Evolutionary conservation across 2,113 vertebrate species (phyloP).

Genomic region (Silurus asotus): DNA sequence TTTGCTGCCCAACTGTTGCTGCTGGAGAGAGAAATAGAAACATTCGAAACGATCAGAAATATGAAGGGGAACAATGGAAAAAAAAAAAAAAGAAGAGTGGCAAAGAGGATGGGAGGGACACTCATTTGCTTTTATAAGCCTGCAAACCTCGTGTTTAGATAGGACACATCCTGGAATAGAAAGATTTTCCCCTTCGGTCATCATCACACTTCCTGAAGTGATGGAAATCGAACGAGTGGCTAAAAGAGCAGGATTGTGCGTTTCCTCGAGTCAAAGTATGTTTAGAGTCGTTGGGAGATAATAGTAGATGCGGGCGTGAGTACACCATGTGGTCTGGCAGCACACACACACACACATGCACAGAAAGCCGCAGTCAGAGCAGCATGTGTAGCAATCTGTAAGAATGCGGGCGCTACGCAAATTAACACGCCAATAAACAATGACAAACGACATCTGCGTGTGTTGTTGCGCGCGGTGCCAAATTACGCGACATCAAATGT

Average conservation of each 20-base stretch:
- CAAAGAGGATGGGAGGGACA: slow-evolving; percentile 48
- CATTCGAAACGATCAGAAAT: not conserved
- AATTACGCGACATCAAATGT: slow-evolving; percentile 48
- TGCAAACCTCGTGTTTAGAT: slow-evolving; percentile 50
- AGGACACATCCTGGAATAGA: slow-evolving; percentile 53
- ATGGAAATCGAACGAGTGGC: slow-evolving; percentile 32
- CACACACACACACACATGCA: slow-evolving; percentile 17
- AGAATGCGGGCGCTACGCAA: slow-evolving; percentile 38
- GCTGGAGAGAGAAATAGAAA: slow-evolving; percentile 40
- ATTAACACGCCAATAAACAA: slow-evolving; percentile 53
- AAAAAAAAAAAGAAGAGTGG: slow-evolving; percentile 32
- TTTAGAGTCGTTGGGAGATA: slow-evolving; percentile 33
- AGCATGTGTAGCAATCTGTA: slow-evolving; percentile 47
- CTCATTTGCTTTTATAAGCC: slow-evolving; percentile 48
- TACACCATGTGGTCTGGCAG: slow-evolving; percentile 42
- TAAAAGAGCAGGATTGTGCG: slow-evolving; percentile 6
- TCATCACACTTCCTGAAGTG: slow-evolving; percentile 43
- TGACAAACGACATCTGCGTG: slow-evolving; percentile 45
- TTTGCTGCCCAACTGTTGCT: slow-evolving; percentile 90
- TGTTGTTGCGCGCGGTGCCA: slow-evolving; percentile 42
- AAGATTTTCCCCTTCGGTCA: slow-evolving; percentile 46
- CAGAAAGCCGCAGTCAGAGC: slow-evolving; percentile 29
- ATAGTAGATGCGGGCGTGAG: slow-evolving; percentile 29
- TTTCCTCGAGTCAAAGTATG: not conserved
- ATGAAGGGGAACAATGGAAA: not conserved